Conservation (phyloP, 2,888 invertebrate genomes). For the Eulithis testata region DNA sequence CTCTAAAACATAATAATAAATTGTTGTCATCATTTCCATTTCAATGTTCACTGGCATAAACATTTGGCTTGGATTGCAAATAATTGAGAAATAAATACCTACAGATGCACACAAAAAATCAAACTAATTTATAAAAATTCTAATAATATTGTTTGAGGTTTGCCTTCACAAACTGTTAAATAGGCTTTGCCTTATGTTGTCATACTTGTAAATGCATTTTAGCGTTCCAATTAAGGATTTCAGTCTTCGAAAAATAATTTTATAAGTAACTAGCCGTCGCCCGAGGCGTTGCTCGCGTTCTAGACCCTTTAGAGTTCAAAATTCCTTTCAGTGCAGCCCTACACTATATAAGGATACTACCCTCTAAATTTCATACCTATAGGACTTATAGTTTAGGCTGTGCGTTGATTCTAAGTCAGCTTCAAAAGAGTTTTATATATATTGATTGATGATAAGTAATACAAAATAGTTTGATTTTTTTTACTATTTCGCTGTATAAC, state of each 20-base stretch:
- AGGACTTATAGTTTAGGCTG: too few species aligned
- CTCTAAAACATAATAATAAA: constrained; percentile 14
- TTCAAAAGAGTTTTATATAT: too few species aligned
- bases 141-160: background rate
- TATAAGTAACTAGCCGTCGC: too few species aligned
- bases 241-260: constrained; percentile 40
- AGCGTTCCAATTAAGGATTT: constrained; percentile 31
- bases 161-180: background rate
- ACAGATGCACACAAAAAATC: background rate
- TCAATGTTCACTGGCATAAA: background rate
- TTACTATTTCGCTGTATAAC: constrained; percentile 5
- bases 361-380: too few species aligned
- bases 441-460: too few species aligned
- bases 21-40: background rate
- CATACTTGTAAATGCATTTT: constrained; percentile 36
- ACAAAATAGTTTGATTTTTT: constrained; percentile 10
- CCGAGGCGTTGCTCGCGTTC: too few species aligned
- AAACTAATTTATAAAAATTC: background rate
- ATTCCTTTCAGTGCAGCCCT: too few species aligned
- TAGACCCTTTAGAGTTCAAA: too few species aligned
- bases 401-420: too few species aligned
- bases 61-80: constrained; percentile 3
- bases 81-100: background rate
- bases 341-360: too few species aligned
- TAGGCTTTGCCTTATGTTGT: constrained; percentile 33